These are phyloP conservation scores for Syrmaticus mikado DNA, from an alignment of 2,113 vertebrate species.

Conservation along the genomic window DNA sequence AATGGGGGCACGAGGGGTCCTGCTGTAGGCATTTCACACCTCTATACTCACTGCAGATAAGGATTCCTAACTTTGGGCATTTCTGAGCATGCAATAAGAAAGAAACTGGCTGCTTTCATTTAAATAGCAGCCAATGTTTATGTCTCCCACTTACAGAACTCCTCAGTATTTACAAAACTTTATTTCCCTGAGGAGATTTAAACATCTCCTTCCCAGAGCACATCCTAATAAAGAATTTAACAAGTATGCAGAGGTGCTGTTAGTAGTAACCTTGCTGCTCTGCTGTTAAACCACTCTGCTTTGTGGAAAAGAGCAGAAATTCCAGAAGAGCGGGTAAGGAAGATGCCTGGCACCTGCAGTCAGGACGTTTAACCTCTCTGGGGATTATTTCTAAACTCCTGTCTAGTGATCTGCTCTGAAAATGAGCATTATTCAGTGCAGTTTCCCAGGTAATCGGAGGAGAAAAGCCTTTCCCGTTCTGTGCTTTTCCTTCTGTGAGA, in stretches of 20 bases:
- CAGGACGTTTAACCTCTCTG: neutral
- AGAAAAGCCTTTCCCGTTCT: neutral
- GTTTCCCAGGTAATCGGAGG: neutral
- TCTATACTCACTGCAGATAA: accelerated
- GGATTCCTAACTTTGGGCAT: too few relatives aligned
- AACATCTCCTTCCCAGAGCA: neutral
- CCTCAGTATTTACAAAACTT: neutral
- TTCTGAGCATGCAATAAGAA: neutral
- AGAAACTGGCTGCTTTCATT: neutral
- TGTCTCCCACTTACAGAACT: neutral
- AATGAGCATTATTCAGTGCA: neutral
- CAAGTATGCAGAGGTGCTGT: neutral
- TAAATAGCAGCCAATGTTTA: neutral
- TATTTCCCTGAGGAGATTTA: neutral
- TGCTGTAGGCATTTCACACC: neutral
- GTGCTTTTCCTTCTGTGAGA: neutral
- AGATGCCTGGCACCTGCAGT: accelerated
- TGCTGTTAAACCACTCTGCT: neutral
- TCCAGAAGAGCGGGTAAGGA: accelerated
- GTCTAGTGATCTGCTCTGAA: neutral
- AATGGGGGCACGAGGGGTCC: neutral
- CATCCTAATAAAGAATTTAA: neutral
- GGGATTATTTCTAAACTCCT: accelerated
- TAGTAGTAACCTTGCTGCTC: neutral
- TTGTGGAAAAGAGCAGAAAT: neutral